Base-by-base conservation (phyloP, 2,797 vertebrate species). In the Martes flavigula region DNA sequence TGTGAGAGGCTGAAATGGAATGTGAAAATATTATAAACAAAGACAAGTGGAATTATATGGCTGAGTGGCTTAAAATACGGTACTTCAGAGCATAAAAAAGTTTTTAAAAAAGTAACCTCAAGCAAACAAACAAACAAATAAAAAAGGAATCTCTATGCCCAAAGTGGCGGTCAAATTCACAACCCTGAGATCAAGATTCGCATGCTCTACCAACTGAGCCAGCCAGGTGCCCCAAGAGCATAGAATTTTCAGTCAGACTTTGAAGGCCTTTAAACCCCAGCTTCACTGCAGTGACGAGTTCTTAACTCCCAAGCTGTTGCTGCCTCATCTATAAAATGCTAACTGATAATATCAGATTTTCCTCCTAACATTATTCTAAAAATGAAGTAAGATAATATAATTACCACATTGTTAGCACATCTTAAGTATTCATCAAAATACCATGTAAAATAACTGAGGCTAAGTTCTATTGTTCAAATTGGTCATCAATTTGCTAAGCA, bases 381-480 rank as follows among this genome's bases (percentile, higher is more conserved):
- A 94, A 87, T 60, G 46, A 96, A 78, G 70, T 88, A 51, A 18
- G 38, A 48, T 23, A 73, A 85, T 48, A 81, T 58, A 91, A 86
- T 68, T 87, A 72, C 21, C 75, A 90, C 30, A 94, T n/a, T 35
- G 35, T 56, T 92, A 54, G 62, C 32, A 93, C 25, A 84, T 2
- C 75, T 12, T 46, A 68, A 92, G 51, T 79, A 85, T 32, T 95
- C 43, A 90, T 93, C n/a, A 92, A 35, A 95, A 96, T 56, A 87
- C 11, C 35, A 66, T 64, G 32, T 56, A 73, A 91, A 97, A 84
- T 77, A 92, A 70, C 9, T 43, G 66, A 83, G 46, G 81, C 38
- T 87, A 89, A 95, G 88, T 82, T 51, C 60, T 46, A 89, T n/a
- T 89, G 27, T 95, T 91, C 27, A 88, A 91, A 95, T 32, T 27